phyloP scores from a whole-genome alignment of 2,888 invertebrate species.

The Drosophila paracracens region DNA sequence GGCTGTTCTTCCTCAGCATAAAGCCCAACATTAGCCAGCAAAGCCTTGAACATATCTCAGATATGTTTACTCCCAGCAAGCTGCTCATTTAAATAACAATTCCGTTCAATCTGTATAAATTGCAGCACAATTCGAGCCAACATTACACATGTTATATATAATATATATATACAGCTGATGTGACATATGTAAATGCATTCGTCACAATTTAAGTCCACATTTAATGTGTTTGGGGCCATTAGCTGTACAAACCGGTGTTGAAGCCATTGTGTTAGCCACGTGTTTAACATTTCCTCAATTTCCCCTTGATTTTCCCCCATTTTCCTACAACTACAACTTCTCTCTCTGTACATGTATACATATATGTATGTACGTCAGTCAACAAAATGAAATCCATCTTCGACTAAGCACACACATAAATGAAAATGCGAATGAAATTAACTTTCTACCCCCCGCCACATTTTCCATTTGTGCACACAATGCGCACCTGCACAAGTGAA shows the following conservation, averaged over 20 bases:
- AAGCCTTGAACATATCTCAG: background rate
- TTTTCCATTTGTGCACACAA: conserved; percentile 6
- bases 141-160: background rate
- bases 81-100: background rate
- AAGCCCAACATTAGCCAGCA: background rate
- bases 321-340: background rate
- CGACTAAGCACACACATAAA: conserved; percentile 55
- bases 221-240: conserved; percentile 34
- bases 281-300: conserved; percentile 1
- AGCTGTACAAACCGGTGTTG: conserved; percentile 14
- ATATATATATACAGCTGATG: background rate
- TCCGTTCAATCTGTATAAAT: background rate
- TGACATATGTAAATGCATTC: conserved; percentile 33
- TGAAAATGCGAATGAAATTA: conserved; percentile 67
- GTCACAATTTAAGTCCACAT: conserved; percentile 18
- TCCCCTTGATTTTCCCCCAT: background rate
- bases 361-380: background rate
- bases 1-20: rapidly evolving
- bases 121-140: background rate
- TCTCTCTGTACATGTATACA: background rate
- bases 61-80: background rate
- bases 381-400: conserved; percentile 53
- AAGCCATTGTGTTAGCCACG: conserved; percentile 17
- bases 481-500: conserved; percentile 2
- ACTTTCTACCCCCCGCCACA: conserved; percentile 31